Evolutionary conservation across 2,797 vertebrate species (phyloP).

Genomic region (Centroberyx gerrardi): DNA sequence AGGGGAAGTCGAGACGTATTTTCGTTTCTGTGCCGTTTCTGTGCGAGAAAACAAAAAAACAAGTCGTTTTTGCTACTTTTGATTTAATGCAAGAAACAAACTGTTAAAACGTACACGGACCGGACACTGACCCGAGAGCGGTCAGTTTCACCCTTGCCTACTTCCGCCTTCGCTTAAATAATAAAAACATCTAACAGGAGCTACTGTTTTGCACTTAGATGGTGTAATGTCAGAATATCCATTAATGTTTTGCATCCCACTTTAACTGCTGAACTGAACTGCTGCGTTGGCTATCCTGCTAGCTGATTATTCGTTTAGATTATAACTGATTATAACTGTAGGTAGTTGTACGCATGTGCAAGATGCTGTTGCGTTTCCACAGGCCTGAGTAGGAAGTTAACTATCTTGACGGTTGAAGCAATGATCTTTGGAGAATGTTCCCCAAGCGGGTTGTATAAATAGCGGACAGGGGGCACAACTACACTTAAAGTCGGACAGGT

Average conservation of each 20-base stretch:
- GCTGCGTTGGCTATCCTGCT: neutral
- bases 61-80: too few relatives aligned
- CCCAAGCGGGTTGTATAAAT: slow-evolving; percentile 10
- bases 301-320: too few relatives aligned
- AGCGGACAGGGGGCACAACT: neutral
- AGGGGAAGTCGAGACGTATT: too few relatives aligned
- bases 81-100: too few relatives aligned
- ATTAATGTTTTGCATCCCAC: too few relatives aligned
- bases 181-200: too few relatives aligned
- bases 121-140: too few relatives aligned
- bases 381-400: neutral
- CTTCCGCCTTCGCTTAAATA: slow-evolving; percentile 24
- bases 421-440: slow-evolving; percentile 64
- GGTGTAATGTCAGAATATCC: neutral
- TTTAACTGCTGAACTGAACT: fast-evolving
- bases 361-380: neutral
- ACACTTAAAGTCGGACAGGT: neutral
- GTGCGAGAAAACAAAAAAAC: too few relatives aligned
- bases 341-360: slow-evolving; percentile 11
- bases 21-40: too few relatives aligned
- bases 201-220: too few relatives aligned
- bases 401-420: slow-evolving; percentile 40
- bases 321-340: fast-evolving
- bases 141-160: too few relatives aligned
- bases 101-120: too few relatives aligned